phyloP scores from a whole-genome alignment of 2,888 invertebrate genomes.

The Hartigia nigra region DNA sequence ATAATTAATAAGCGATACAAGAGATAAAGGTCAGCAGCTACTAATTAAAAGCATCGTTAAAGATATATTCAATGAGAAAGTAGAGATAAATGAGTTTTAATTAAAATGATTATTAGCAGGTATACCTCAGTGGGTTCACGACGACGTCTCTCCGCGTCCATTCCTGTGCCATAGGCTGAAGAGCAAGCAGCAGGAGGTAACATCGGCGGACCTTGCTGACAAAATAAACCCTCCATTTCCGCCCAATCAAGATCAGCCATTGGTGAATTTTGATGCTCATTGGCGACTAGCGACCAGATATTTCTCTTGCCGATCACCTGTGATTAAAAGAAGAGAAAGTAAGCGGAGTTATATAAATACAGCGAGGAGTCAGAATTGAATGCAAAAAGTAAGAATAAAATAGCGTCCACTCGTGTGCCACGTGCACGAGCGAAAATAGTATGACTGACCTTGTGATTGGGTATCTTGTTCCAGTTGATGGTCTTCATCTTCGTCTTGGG shows the following conservation, averaged over 20 bases:
- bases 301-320: slow-evolving; percentile 90
- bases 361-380: neutral
- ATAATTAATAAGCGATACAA: slow-evolving; percentile 1
- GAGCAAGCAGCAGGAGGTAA: slow-evolving; percentile 66
- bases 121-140: slow-evolving; percentile 83
- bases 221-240: slow-evolving; percentile 94
- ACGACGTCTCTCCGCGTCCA: slow-evolving; percentile 72
- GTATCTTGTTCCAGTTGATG: slow-evolving; percentile 97
- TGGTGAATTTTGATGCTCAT: slow-evolving; percentile 84
- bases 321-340: slow-evolving; percentile 24
- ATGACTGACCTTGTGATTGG: slow-evolving; percentile 80
- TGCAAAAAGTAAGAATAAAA: neutral
- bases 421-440: neutral
- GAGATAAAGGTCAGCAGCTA: slow-evolving; percentile 3
- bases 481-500: slow-evolving; percentile 98
- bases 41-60: neutral
- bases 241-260: slow-evolving; percentile 91
- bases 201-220: slow-evolving; percentile 79
- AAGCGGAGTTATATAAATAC: neutral
- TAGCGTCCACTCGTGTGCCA: neutral
- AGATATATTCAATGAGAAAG: slow-evolving; percentile 2
- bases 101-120: neutral
- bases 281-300: slow-evolving; percentile 92
- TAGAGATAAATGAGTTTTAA: neutral
- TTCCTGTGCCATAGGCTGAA: slow-evolving; percentile 67